These are phyloP conservation scores for Euplexia lucipara DNA, from an alignment of 2,888 invertebrate species.

Conservation along the genomic window DNA sequence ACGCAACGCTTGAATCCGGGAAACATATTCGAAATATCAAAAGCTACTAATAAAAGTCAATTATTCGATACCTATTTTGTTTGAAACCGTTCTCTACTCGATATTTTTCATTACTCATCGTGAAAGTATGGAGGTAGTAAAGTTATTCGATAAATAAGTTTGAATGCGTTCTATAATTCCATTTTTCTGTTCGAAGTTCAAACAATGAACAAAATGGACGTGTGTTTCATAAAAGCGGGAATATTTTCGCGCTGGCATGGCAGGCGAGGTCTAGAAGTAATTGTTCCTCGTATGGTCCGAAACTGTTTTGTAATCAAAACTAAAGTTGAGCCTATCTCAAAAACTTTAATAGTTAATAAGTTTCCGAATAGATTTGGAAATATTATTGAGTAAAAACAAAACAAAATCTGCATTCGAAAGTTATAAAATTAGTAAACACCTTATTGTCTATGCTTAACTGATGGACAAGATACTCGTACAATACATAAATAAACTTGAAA, in stretches of 20 bases:
- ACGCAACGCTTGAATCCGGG: too few relatives aligned
- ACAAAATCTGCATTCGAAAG: too few relatives aligned
- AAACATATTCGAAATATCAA: background rate
- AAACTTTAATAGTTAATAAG: background rate
- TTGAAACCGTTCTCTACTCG: slow-evolving; percentile 1
- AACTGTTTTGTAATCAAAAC: slow-evolving; percentile 19
- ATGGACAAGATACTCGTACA: too few relatives aligned
- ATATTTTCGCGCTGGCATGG: slow-evolving; percentile 16
- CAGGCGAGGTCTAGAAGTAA: slow-evolving; percentile 8
- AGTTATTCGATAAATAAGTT: slow-evolving; percentile 12
- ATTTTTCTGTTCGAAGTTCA: slow-evolving; percentile 33
- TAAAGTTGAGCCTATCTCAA: slow-evolving; percentile 9
- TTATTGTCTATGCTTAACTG: too few relatives aligned
- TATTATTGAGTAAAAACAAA: too few relatives aligned
- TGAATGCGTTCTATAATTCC: slow-evolving; percentile 10
- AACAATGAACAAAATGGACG: slow-evolving; percentile 44
- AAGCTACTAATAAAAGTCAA: slow-evolving; percentile 1
- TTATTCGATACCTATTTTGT: background rate
- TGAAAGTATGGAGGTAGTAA: background rate
- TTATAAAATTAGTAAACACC: too few relatives aligned
- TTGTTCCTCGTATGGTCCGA: slow-evolving; percentile 28
- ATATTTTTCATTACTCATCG: too few relatives aligned
- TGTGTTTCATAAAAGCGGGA: slow-evolving; percentile 16
- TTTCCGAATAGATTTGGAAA: background rate
- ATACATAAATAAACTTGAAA: too few relatives aligned